Base-by-base conservation (phyloP, 2,797 vertebrate species). In the Sebastiscus tertius region DNA sequence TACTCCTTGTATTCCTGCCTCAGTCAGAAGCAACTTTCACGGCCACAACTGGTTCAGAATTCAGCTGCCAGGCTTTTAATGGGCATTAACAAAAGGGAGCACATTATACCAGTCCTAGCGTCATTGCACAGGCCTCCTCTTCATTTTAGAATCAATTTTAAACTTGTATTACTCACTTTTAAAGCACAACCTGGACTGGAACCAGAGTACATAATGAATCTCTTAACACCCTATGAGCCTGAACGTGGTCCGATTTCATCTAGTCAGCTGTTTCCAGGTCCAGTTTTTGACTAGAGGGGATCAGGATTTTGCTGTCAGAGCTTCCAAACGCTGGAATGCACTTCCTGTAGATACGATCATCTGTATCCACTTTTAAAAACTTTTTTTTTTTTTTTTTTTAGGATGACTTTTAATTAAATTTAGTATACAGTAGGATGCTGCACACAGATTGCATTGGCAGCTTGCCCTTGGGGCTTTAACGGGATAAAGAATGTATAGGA, bases 401-500 rank as follows among this genome's bases (percentile, higher is more conserved):
- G 46, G 46, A 49, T 49, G 46, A 20, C 6, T 77, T 33, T 29
- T 31, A 72, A 61, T 67, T 70, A 9, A 42, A 11, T 63, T 81
- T 63, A 22, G 2, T 64, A 49, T 49, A 49, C 3, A 49, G 52
- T 29, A 64, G 36, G 59, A 65, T 42, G 16, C 14, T 61, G 34
- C 26, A 3, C 34, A 58, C 42, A 79, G 61, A 84, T 81, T 61
- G 77, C 29, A 72, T 71, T 69, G 55, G 13, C 49, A 58, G 29
- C 12, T 33, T 79, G 52, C 31, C 46, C 8, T 64, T 4, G 5
- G 11, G 34, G 2, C 12, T 78, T 78, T 36, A 56, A 75, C 13
- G 8, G 22, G 27, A 87, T 77, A 26, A 73, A 61, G 27, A 75
- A 82, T 72, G 20, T 67, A 55, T 60, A 36, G 75, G 64, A 42